Evolutionary conservation across 2,113 vertebrate species (phyloP).

Genomic region (Dipodomys stephensi): DNA sequence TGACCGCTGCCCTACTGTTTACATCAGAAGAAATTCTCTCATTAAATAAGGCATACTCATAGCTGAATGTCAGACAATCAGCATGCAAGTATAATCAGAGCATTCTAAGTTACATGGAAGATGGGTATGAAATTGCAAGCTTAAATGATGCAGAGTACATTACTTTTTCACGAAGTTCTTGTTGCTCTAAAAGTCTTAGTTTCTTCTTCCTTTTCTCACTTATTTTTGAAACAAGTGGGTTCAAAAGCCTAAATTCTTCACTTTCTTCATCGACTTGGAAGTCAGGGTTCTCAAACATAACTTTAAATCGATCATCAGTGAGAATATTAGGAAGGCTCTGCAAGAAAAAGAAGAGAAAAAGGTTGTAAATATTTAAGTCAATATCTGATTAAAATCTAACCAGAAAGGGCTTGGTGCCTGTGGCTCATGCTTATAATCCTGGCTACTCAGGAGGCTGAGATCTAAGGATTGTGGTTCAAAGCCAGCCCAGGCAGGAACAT

Average conservation of each 20-base stretch:
- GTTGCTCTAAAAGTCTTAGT: constrained; percentile 89
- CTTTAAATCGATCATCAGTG: constrained; percentile 96
- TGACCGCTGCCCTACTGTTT: constrained; percentile 19
- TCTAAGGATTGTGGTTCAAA: too few species aligned
- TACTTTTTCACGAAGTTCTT: constrained; percentile 87
- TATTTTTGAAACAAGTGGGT: constrained; percentile 97
- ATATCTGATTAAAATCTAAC: constrained; percentile 14
- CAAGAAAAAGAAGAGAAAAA: constrained; percentile 48
- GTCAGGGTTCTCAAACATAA: constrained; percentile 99
- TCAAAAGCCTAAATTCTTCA: constrained; percentile 97
- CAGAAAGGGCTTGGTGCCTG: neutral
- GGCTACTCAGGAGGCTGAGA: too few species aligned
- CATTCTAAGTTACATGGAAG: neutral
- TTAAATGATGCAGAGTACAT: neutral
- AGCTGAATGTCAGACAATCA: neutral
- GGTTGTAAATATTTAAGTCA: neutral
- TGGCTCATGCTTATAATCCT: too few species aligned
- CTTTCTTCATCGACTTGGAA: constrained; percentile 98
- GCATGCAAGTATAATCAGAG: neutral
- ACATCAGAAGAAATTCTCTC: neutral
- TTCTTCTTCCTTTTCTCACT: constrained; percentile 95
- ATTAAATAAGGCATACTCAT: neutral
- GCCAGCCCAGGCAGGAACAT: too few species aligned
- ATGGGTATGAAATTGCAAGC: neutral
- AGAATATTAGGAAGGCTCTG: constrained; percentile 94